Percentiles rank a stretch among this genome's conserved stretches.
These are phyloP conservation scores for Belgica antarctica DNA, from an alignment of 2,888 invertebrate genomes.

Conservation along the genomic window DNA sequence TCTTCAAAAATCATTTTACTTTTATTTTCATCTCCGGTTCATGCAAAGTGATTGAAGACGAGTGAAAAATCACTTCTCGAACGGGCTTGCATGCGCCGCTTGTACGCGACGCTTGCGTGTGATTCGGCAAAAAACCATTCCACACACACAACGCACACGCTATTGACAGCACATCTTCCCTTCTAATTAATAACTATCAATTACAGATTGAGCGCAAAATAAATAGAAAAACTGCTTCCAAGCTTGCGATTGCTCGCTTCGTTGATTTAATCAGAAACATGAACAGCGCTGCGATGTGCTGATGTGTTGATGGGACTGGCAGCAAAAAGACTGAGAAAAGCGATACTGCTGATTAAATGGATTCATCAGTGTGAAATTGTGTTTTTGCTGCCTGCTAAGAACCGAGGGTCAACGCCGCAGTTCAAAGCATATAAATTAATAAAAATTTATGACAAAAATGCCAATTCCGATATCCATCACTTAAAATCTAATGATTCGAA, in stretches of 20 bases:
- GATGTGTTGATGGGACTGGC: background rate
- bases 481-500: constrained; percentile 21
- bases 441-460: constrained; percentile 16
- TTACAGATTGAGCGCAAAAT: constrained; percentile 6
- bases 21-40: background rate
- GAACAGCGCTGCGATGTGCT: background rate
- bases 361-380: constrained; percentile 6
- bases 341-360: constrained; percentile 1
- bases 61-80: background rate
- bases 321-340: constrained; percentile 16
- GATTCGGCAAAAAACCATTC: background rate
- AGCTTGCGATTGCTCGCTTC: constrained; percentile 10
- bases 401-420: background rate
- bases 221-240: background rate
- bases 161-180: background rate
- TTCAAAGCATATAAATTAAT: constrained; percentile 17
- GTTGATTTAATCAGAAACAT: constrained; percentile 17
- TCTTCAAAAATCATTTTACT: no score
- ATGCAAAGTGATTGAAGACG: background rate
- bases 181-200: constrained; percentile 30
- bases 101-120: background rate
- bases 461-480: constrained; percentile 26
- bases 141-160: background rate
- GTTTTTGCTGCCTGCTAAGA: background rate
- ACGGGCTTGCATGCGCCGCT: background rate